Conservation (phyloP, 2,888 invertebrate genomes). For the Leptopilina syphax region DNA sequence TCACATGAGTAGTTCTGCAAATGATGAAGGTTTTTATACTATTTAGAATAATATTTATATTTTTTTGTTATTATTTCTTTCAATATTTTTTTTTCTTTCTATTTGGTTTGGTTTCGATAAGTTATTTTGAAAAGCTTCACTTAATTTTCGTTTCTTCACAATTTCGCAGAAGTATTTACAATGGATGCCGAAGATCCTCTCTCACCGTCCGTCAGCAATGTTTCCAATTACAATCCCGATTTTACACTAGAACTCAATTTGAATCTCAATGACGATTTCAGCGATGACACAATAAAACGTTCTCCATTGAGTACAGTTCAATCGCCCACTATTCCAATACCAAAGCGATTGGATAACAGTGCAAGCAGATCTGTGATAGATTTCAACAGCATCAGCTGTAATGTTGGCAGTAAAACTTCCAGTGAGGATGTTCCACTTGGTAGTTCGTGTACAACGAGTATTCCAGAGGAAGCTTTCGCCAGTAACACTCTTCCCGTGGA, state of each 20-base stretch:
- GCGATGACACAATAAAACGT: constrained; percentile 72
- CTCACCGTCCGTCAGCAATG: constrained; percentile 78
- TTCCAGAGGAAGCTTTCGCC: constrained; percentile 40
- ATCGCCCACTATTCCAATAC: constrained; percentile 87
- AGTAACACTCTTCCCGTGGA: constrained; percentile 39
- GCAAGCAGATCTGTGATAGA: constrained; percentile 78
- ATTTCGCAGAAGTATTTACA: constrained; percentile 81
- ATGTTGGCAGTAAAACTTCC: constrained; percentile 81
- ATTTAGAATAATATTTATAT: neutral
- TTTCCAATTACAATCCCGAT: constrained; percentile 69
- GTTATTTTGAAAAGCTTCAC: neutral
- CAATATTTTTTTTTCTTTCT: neutral
- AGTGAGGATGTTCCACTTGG: constrained; percentile 69
- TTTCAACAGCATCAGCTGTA: constrained; percentile 81
- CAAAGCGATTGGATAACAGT: constrained; percentile 76
- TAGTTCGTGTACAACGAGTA: constrained; percentile 50
- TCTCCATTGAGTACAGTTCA: constrained; percentile 74
- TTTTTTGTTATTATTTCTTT: too few relatives aligned
- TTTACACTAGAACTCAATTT: constrained; percentile 76
- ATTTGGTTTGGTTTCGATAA: too few relatives aligned
- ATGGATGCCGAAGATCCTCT: constrained; percentile 85
- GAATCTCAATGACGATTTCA: constrained; percentile 77
- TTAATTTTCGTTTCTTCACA: neutral
- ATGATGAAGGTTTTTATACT: constrained; percentile 73
- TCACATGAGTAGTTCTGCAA: constrained; percentile 56